Conservation (phyloP, 2,113 vertebrate genomes). For the Corvus cornix region DNA sequence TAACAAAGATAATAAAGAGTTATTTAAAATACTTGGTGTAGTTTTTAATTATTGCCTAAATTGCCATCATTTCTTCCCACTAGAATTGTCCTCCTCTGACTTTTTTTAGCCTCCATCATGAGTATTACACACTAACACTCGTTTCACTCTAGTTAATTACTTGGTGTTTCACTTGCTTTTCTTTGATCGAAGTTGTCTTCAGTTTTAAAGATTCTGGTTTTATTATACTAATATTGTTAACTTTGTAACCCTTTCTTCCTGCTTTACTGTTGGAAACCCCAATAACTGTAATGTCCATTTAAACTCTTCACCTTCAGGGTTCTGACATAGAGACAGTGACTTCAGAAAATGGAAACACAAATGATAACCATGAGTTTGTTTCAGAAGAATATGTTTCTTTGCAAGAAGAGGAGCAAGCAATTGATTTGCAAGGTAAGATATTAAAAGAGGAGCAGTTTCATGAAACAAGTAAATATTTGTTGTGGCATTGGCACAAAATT, state of each 20-base stretch:
- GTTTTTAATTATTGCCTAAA: background rate
- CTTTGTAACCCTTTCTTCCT: background rate
- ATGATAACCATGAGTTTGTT: conserved; percentile 44
- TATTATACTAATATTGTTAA: background rate
- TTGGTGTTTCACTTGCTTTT: background rate
- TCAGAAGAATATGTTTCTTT: conserved; percentile 53
- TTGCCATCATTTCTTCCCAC: accelerated
- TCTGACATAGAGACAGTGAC: conserved; percentile 88
- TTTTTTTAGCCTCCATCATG: background rate
- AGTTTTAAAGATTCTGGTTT: background rate
- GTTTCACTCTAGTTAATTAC: background rate
- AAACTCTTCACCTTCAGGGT: conserved; percentile 74
- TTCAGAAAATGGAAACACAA: conserved; percentile 71
- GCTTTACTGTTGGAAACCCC: background rate
- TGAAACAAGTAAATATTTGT: background rate
- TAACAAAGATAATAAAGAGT: background rate
- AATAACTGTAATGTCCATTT: background rate
- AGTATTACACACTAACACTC: background rate
- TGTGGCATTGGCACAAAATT: background rate
- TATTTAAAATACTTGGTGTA: background rate
- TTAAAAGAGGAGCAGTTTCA: background rate
- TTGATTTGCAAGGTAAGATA: conserved; percentile 64
- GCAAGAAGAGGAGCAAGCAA: conserved; percentile 61
- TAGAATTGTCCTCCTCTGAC: background rate
- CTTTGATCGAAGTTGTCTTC: background rate